Percentiles rank a stretch among this genome's conserved stretches.
These are phyloP conservation scores for Ondatra zibethicus DNA, from an alignment of 2,113 vertebrate genomes.

Conservation along the genomic window DNA sequence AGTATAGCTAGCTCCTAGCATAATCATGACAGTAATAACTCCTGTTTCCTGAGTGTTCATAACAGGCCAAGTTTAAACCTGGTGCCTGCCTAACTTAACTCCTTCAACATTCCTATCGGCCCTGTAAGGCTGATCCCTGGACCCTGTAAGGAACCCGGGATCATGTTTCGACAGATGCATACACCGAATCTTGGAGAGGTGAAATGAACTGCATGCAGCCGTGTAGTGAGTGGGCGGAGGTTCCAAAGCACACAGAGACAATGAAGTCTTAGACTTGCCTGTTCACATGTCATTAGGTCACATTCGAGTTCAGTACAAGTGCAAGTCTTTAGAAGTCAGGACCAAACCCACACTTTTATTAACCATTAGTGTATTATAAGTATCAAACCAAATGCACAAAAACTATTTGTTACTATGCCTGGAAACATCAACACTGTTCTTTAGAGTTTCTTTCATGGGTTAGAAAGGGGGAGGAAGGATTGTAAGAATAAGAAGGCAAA, in stretches of 20 bases:
- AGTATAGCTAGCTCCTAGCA: neutral
- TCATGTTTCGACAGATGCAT: neutral
- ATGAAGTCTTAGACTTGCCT: neutral
- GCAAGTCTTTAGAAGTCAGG: neutral
- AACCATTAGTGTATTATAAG: neutral
- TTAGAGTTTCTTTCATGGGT: conserved; percentile 4
- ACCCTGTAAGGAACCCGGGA: neutral
- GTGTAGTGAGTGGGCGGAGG: neutral
- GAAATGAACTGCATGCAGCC: neutral
- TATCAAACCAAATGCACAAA: neutral
- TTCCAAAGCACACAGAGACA: neutral
- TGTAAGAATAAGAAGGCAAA: neutral
- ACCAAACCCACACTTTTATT: neutral
- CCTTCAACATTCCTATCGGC: neutral
- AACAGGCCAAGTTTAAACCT: neutral
- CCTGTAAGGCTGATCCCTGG: neutral
- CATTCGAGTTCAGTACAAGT: neutral
- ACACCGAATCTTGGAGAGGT: conserved; percentile 26
- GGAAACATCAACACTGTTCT: neutral
- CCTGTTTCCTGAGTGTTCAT: conserved; percentile 19
- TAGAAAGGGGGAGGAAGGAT: neutral
- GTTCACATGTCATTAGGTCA: conserved; percentile 3
- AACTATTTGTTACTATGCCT: neutral
- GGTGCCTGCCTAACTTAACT: neutral
- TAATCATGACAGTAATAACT: neutral